A percentile compares a stretch with the other conserved stretches of the same genome.
Conservation (phyloP, 2,797 vertebrate genomes). For the Mormyrus hasselquistii region DNA sequence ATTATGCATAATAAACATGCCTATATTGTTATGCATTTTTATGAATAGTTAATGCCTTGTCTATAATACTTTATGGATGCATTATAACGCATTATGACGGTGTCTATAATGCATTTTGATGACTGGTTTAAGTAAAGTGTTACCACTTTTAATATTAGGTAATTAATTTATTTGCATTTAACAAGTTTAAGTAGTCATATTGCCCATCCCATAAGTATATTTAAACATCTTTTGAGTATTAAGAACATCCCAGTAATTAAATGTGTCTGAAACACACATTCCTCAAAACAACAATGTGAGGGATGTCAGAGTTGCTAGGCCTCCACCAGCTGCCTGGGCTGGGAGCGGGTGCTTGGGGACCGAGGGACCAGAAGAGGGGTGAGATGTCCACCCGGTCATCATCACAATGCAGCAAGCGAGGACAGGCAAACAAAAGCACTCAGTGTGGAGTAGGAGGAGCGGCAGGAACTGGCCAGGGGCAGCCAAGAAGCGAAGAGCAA, state of each 20-base stretch:
- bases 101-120: no score
- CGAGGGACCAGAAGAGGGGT: neutral
- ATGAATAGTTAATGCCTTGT: no score
- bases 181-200: neutral
- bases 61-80: no score
- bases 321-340: neutral
- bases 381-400: neutral
- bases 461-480: neutral
- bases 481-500: constrained; percentile 4
- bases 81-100: no score
- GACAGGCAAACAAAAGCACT: neutral
- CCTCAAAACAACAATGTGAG: neutral
- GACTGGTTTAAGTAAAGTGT: neutral
- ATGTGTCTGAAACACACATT: neutral
- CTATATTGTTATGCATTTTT: neutral
- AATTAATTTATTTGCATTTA: neutral
- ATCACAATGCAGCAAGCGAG: neutral
- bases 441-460: neutral
- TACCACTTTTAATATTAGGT: neutral
- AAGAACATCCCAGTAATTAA: neutral
- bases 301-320: neutral
- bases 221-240: neutral
- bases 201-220: neutral
- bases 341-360: neutral
- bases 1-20: neutral